Conservation (phyloP, 2,888 invertebrate species). For the Listrodromus nycthemerus region DNA sequence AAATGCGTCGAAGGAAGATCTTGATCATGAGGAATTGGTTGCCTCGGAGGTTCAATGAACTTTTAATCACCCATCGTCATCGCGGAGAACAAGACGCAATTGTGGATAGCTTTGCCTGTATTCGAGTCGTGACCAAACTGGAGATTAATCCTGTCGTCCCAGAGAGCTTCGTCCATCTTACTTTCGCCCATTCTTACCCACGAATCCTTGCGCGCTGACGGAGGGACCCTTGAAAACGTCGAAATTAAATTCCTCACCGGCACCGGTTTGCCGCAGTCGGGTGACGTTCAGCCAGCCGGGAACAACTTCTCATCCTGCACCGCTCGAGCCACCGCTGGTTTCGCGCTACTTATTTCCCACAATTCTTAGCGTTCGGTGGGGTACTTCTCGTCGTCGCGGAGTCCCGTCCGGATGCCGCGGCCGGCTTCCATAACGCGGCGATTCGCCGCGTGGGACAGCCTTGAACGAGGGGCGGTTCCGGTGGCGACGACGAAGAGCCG, state of each 20-base stretch:
- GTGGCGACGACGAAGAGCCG: constrained; percentile 26
- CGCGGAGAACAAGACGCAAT: not conserved
- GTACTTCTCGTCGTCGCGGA: constrained; percentile 38
- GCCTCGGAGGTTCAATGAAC: too few relatives aligned
- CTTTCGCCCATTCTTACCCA: constrained; percentile 40
- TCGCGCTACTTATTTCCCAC: constrained; percentile 80
- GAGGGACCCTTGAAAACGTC: constrained; percentile 78
- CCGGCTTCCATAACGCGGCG: constrained; percentile 13
- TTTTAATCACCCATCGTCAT: too few relatives aligned
- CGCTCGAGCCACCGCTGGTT: constrained; percentile 68
- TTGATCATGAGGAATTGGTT: too few relatives aligned
- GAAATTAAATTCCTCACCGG: constrained; percentile 81
- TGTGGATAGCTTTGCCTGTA: constrained; percentile 9
- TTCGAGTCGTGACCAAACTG: constrained; percentile 13
- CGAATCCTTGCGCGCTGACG: constrained; percentile 26
- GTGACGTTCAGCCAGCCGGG: constrained; percentile 69
- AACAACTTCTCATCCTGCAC: constrained; percentile 64
- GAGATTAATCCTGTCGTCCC: constrained; percentile 25
- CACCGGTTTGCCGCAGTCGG: constrained; percentile 29
- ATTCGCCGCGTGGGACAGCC: constrained; percentile 23
- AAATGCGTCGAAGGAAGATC: not conserved
- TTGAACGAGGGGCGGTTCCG: constrained; percentile 76
- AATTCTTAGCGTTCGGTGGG: constrained; percentile 74
- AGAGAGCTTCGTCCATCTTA: constrained; percentile 5
- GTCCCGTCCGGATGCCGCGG: constrained; percentile 26